Conservation (phyloP, 2,888 invertebrate species). For the Tupiocoris notatus region DNA sequence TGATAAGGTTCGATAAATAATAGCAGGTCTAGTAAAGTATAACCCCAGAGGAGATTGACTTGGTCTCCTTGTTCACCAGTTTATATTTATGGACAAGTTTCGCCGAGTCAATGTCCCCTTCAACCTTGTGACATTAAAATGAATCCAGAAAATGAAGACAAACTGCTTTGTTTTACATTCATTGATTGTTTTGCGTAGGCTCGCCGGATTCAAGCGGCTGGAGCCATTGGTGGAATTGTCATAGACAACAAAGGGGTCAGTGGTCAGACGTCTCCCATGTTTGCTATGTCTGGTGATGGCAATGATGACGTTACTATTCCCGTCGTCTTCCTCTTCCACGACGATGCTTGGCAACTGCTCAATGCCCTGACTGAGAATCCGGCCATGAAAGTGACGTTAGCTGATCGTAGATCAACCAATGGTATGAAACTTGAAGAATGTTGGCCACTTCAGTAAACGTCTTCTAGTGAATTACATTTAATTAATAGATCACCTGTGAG, state of each 20-base stretch:
- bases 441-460: too few species aligned
- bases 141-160: slow-evolving; percentile 21
- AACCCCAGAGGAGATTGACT: too few species aligned
- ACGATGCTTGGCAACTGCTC: slow-evolving; percentile 63
- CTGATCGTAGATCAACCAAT: slow-evolving; percentile 44
- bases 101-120: too few species aligned
- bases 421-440: too few species aligned
- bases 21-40: too few species aligned
- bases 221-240: slow-evolving; percentile 78
- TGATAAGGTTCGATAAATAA: too few species aligned
- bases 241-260: slow-evolving; percentile 63
- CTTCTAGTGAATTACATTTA: too few species aligned
- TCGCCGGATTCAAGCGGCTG: slow-evolving; percentile 70
- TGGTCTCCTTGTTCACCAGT: too few species aligned
- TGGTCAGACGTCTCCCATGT: slow-evolving; percentile 76
- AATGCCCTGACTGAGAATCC: slow-evolving; percentile 49
- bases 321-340: slow-evolving; percentile 82
- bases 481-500: too few species aligned
- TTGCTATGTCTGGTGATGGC: slow-evolving; percentile 96
- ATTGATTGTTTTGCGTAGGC: slow-evolving; percentile 44
- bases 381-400: slow-evolving; percentile 48
- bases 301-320: slow-evolving; percentile 82
- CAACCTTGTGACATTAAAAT: too few species aligned
- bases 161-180: background rate
- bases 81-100: too few species aligned